Evolutionary conservation across 2,113 vertebrate species (phyloP), one percentile per base, ranked within the genome.

Genomic region (Microcebus jonahi): DNA sequence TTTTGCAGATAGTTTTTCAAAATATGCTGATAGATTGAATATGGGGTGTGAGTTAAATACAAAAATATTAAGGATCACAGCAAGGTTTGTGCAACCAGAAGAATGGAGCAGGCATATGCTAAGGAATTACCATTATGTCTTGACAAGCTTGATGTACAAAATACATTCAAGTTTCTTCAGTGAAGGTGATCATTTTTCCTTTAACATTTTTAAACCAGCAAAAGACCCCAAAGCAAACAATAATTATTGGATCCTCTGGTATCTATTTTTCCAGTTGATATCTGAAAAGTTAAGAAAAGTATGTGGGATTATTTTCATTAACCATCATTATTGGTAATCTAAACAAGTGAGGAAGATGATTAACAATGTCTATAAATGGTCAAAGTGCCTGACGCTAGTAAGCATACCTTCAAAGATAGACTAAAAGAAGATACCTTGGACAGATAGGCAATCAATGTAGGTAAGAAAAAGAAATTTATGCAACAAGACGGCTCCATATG

Each of bases 191-290:
- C 13, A 2, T 82, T 75, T 80, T 75, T 53, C 18, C n/a, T 48
- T 82, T 29, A 80, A 88, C 36, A 39, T 45, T 92, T 96, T 45
- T 55, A 94, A 82, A 65, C n/a, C 8, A 71, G 29, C 70, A 86
- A 48, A 73, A 94, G 68, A 61, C 36, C 85, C 55, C 11, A 85
- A 86, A 70, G 53, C 61, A 65, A 94, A 71, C n/a, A 79, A 42
- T 86, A 23, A 42, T 85, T 21, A 39, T 65, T 73, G 76, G 34
- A 53, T 88, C n/a, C 2, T 88, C 36, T 75, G n/a, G 31, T 87
- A 48, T 80, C 85, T 96, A 0, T 90, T 95, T 95, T 96, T 67
- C 48, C 23, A 80, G 68, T 61, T 81, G 68, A n/a, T 63, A 82
- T 34, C 9, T 10, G 13, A 25, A 77, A 91, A 25, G 0, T 45